Percentiles rank a stretch among this genome's conserved stretches.
Conservation (phyloP, 1,140 invertebrate genomes). For the Geopemphigus sp. region DNA sequence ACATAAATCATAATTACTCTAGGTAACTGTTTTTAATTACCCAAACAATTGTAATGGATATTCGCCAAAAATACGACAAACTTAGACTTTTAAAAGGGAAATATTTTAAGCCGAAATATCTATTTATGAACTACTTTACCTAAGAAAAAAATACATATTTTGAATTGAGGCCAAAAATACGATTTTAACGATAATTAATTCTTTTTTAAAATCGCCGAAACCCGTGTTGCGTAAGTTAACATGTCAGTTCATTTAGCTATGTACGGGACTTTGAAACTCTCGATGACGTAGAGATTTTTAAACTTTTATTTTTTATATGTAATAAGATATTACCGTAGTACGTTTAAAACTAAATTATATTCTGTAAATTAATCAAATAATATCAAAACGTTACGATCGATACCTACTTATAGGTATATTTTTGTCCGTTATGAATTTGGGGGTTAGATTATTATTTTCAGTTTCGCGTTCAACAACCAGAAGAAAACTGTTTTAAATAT, state of each 20-base stretch:
- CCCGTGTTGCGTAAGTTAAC: background rate
- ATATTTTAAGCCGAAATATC: constrained; percentile 25
- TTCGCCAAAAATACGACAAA: constrained; percentile 13
- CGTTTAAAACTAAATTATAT: too few species aligned
- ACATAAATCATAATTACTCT: constrained; percentile 2
- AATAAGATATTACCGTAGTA: too few species aligned
- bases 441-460: too few species aligned
- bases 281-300: too few species aligned
- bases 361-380: too few species aligned
- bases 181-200: constrained; percentile 21
- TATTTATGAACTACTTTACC: constrained; percentile 32
- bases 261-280: background rate
- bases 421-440: too few species aligned
- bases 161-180: constrained; percentile 1
- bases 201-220: constrained; percentile 11
- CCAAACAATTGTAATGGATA: constrained; percentile 29
- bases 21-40: background rate
- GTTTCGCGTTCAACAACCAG: too few species aligned
- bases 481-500: too few species aligned
- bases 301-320: too few species aligned
- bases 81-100: constrained; percentile 6
- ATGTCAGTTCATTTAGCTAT: background rate
- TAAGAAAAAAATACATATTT: constrained; percentile 21
- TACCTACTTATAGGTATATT: too few species aligned
- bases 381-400: too few species aligned